These are phyloP conservation scores for Taxidea taxus DNA, from an alignment of 2,113 vertebrate species.

Conservation along the genomic window DNA sequence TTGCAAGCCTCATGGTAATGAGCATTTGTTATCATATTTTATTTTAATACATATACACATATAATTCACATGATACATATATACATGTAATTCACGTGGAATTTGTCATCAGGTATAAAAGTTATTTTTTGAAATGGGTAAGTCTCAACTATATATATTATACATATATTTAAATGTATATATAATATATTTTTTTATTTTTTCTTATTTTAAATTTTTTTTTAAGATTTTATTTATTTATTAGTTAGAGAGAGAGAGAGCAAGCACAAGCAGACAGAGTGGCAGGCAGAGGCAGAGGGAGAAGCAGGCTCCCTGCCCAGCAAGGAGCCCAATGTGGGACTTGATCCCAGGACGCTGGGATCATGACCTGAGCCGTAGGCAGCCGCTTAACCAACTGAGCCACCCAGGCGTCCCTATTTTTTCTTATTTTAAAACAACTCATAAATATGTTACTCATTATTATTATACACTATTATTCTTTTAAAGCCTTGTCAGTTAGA, in stretches of 20 bases:
- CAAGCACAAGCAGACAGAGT: too few relatives aligned
- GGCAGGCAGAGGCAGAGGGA: too few relatives aligned
- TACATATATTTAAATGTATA: neutral
- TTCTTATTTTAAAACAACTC: neutral
- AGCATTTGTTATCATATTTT: neutral
- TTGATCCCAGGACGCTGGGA: too few relatives aligned
- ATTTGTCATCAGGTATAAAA: neutral
- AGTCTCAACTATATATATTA: neutral
- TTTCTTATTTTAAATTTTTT: neutral
- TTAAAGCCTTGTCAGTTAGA: neutral
- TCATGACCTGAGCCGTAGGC: too few relatives aligned
- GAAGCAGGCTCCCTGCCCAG: too few relatives aligned
- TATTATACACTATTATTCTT: neutral
- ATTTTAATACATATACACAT: neutral
- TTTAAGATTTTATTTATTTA: too few relatives aligned
- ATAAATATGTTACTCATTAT: neutral
- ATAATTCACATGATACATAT: neutral
- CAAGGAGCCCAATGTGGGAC: too few relatives aligned
- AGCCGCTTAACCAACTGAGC: too few relatives aligned
- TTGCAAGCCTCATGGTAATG: neutral
- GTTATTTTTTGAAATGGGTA: neutral
- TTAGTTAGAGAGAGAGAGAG: too few relatives aligned
- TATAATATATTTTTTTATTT: neutral
- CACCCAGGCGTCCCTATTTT: too few relatives aligned
- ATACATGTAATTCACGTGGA: neutral